phyloP scores from a whole-genome alignment of 1,140 invertebrate genomes.

The Cryptotermes secundus region DNA sequence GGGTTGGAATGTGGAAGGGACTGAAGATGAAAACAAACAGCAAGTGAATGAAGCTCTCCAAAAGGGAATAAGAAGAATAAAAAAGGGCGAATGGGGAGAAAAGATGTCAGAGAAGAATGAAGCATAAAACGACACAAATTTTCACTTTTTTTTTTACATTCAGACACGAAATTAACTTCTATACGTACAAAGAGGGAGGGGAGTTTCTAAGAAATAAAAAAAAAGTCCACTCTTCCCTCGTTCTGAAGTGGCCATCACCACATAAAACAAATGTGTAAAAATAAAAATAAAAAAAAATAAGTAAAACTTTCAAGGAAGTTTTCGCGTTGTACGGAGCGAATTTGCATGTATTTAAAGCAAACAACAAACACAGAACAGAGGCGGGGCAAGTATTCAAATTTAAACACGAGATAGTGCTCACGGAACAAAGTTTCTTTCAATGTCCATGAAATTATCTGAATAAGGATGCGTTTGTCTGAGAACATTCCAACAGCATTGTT shows the following conservation, averaged over 20 bases:
- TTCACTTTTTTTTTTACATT: not conserved
- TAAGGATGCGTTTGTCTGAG: not conserved
- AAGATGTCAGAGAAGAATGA: not conserved
- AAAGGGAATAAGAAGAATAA: not conserved
- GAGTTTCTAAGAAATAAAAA: not conserved
- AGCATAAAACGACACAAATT: conserved; percentile 5
- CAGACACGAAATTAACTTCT: conserved; percentile 3
- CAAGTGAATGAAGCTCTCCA: not conserved
- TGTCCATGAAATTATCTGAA: not conserved
- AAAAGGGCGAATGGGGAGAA: not conserved
- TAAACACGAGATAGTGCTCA: not conserved
- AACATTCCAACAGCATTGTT: not conserved
- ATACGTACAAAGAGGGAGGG: not conserved
- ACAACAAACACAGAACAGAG: not conserved
- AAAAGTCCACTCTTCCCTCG: not conserved
- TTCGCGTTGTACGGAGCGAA: not conserved
- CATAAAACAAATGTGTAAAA: not conserved
- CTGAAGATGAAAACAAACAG: not conserved
- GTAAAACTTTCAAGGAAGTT: not conserved
- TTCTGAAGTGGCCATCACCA: not conserved
- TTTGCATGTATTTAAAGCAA: conserved; percentile 7
- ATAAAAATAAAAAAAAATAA: not conserved
- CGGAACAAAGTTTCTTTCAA: not conserved
- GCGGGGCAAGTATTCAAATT: not conserved
- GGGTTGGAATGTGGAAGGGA: not conserved